A percentile compares a stretch with the other conserved stretches of the same genome.
Conservation (phyloP, 2,888 invertebrate genomes). For the Sericinus montela region DNA sequence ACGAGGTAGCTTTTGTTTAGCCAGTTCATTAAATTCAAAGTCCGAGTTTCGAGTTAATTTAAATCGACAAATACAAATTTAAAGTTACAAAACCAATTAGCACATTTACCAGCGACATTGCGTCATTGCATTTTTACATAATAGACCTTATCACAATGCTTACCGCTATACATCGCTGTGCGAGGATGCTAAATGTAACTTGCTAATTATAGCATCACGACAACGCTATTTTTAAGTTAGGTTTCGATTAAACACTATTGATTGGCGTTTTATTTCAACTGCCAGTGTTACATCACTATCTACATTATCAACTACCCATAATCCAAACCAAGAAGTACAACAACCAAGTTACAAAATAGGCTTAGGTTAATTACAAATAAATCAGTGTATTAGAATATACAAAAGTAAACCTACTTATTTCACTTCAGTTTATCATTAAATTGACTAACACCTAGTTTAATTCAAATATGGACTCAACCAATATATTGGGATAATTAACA, state of each 20-base stretch:
- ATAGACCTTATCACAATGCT: conserved; percentile 10
- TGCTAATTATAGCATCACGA: neutral
- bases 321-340: conserved; percentile 56
- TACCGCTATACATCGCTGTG: conserved; percentile 16
- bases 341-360: conserved; percentile 53
- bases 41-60: neutral
- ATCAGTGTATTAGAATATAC: conserved; percentile 40
- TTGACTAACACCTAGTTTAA: conserved; percentile 60
- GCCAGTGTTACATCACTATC: conserved; percentile 27
- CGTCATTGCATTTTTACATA: conserved; percentile 5
- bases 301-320: conserved; percentile 57
- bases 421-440: conserved; percentile 49
- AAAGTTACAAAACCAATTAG: neutral
- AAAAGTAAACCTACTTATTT: conserved; percentile 58
- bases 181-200: conserved; percentile 9
- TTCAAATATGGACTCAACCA: conserved; percentile 53
- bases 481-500: conserved; percentile 40
- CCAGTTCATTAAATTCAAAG: too few species aligned
- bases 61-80: neutral
- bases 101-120: conserved; percentile 4
- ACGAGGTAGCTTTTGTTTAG: conserved; percentile 3
- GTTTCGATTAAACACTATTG: conserved; percentile 10
- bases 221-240: conserved; percentile 4
- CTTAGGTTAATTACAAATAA: conserved; percentile 42
- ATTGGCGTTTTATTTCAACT: conserved; percentile 12